These are phyloP conservation scores for Gymnopithys bicolor DNA, from an alignment of 2,797 vertebrate species.

Conservation along the genomic window DNA sequence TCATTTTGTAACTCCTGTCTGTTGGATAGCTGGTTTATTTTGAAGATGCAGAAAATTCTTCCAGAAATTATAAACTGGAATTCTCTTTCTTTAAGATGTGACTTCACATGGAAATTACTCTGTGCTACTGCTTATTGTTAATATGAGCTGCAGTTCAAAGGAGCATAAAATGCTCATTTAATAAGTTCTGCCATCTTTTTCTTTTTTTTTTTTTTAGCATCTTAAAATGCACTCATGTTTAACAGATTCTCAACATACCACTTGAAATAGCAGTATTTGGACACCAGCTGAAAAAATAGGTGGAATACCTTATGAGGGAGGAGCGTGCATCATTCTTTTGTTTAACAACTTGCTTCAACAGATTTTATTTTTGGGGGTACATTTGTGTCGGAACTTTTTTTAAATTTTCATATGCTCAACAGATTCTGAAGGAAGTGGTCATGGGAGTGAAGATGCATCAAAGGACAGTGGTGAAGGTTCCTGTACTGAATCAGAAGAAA, in stretches of 20 bases:
- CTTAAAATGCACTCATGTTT: constrained; percentile 32
- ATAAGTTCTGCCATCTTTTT: constrained; percentile 28
- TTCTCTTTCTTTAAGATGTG: constrained; percentile 5
- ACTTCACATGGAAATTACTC: not conserved
- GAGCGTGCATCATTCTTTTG: constrained; percentile 69
- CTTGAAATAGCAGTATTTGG: constrained; percentile 57
- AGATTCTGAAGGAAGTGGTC: constrained; percentile 95
- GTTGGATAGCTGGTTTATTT: not conserved
- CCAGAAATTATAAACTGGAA: not conserved
- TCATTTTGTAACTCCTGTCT: not conserved
- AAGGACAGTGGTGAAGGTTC: constrained; percentile 88
- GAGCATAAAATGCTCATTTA: constrained; percentile 8
- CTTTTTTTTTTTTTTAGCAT: constrained; percentile 42
- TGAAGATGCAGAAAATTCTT: constrained; percentile 9
- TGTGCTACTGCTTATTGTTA: constrained; percentile 8
- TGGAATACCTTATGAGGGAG: constrained; percentile 65
- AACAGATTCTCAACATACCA: constrained; percentile 55
- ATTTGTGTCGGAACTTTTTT: constrained; percentile 74
- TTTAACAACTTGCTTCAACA: constrained; percentile 70
- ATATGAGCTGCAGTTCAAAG: constrained; percentile 9
- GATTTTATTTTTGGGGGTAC: constrained; percentile 70
- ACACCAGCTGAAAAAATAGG: constrained; percentile 59
- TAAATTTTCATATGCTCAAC: constrained; percentile 84
- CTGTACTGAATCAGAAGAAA: constrained; percentile 90
- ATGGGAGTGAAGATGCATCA: constrained; percentile 90